Percentiles rank a stretch among this genome's conserved stretches.
Conservation (phyloP, 1,140 invertebrate genomes). For the Hirudo medicinalis region DNA sequence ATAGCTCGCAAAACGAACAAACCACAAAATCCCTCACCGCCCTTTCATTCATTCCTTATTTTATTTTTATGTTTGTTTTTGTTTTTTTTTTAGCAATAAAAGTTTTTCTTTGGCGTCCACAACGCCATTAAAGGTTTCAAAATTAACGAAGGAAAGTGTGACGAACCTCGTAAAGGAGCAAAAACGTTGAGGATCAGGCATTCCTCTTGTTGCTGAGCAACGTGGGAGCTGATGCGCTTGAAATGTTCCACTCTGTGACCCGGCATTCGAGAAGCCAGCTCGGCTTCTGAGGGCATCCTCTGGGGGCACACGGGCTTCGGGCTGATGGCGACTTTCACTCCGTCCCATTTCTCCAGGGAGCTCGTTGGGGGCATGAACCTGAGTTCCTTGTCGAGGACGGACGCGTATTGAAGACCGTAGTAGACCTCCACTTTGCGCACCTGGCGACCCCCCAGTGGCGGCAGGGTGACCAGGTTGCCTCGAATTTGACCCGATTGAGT, state of each 20-base stretch:
- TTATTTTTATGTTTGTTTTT: no score
- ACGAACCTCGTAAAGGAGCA: conserved; percentile 22
- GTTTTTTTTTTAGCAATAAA: no score
- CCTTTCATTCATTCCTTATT: no score
- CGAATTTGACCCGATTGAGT: conserved; percentile 7
- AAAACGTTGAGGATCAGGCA: conserved; percentile 26
- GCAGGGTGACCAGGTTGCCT: conserved; percentile 1
- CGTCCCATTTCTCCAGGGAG: conserved; percentile 19
- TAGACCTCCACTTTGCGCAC: conserved; percentile 19
- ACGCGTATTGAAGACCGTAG: conserved; percentile 23
- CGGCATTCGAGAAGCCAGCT: conserved; percentile 12
- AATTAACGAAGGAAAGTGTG: neutral
- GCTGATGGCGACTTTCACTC: neutral
- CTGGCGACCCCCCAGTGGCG: no score
- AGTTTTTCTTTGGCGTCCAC: no score
- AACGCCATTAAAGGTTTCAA: no score
- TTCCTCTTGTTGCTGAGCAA: conserved; percentile 24
- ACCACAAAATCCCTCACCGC: no score
- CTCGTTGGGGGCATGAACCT: conserved; percentile 22
- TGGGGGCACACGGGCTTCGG: conserved; percentile 22
- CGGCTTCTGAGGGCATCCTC: conserved; percentile 6
- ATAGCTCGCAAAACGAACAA: no score
- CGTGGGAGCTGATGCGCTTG: conserved; percentile 20
- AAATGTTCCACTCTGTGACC: conserved; percentile 18
- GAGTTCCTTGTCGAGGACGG: conserved; percentile 16